phyloP scores from a whole-genome alignment of 2,113 vertebrate genomes.

The Paratilapia polleni region DNA sequence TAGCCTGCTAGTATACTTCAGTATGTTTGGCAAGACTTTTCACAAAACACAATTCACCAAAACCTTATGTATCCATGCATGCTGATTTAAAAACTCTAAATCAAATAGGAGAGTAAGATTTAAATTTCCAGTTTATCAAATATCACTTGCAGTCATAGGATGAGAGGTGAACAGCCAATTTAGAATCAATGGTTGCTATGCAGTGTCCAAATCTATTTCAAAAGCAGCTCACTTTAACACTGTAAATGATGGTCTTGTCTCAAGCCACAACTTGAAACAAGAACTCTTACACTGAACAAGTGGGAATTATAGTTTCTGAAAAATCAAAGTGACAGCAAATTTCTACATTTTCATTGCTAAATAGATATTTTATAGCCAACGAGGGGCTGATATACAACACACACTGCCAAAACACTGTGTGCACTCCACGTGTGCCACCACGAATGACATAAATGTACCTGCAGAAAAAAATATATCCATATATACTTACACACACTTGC shows the following conservation, averaged over 20 bases:
- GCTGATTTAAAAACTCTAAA: not conserved
- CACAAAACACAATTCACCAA: not conserved
- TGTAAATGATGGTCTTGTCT: not conserved
- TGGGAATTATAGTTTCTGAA: not conserved
- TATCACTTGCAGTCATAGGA: not conserved
- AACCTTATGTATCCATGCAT: not conserved
- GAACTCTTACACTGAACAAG: not conserved
- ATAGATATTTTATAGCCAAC: not conserved
- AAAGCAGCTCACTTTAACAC: not conserved
- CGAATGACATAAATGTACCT: not conserved
- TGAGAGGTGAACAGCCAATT: too few relatives aligned
- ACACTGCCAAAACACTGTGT: not conserved
- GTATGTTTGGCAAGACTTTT: not conserved
- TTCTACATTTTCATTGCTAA: not conserved
- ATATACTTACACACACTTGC: not conserved
- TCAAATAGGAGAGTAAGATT: not conserved
- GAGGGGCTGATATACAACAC: not conserved
- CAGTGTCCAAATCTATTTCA: not conserved
- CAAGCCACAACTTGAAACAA: not conserved
- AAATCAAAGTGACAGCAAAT: not conserved
- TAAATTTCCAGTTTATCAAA: not conserved
- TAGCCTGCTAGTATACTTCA: not conserved
- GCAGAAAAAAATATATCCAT: not conserved
- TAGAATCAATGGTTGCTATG: too few relatives aligned
- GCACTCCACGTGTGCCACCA: not conserved